phyloP scores from a whole-genome alignment of 2,113 vertebrate species.

The Pedionomus torquatus region DNA sequence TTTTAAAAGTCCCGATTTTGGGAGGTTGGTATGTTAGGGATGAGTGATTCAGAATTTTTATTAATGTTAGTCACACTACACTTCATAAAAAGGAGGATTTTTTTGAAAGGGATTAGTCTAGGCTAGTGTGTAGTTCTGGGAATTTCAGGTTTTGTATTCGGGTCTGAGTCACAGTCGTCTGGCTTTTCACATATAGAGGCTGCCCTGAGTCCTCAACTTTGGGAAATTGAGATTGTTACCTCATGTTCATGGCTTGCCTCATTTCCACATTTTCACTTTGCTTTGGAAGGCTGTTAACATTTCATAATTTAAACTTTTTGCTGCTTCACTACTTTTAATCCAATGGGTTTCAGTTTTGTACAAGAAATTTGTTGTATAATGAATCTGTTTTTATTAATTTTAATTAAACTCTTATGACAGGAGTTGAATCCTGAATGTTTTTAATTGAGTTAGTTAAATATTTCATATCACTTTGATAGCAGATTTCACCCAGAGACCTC shows the following conservation, averaged over 20 bases:
- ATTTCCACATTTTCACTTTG: not conserved
- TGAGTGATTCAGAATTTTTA: constrained; percentile 47
- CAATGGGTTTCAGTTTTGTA: not conserved
- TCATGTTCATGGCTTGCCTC: not conserved
- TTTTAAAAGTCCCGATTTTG: constrained; percentile 35
- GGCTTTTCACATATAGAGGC: not conserved
- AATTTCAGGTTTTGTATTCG: not conserved
- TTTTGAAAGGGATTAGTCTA: not conserved
- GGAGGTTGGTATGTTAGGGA: not conserved
- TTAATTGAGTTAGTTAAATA: not conserved
- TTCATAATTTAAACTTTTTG: not conserved
- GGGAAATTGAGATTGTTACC: not conserved
- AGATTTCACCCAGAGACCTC: not conserved
- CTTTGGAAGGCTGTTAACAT: not conserved
- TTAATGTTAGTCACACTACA: constrained; percentile 52
- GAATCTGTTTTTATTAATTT: not conserved
- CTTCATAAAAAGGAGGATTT: constrained; percentile 5
- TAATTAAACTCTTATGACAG: not conserved
- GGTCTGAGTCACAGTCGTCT: not conserved
- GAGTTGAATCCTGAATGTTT: not conserved
- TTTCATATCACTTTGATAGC: not conserved
- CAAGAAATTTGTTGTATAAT: not conserved
- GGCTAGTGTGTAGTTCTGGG: not conserved
- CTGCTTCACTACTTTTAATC: not conserved
- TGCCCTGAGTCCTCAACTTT: not conserved